Evolutionary conservation across 2,113 vertebrate species (phyloP), one percentile per base, ranked within the genome.

Genomic region (Tringa solitaria): DNA sequence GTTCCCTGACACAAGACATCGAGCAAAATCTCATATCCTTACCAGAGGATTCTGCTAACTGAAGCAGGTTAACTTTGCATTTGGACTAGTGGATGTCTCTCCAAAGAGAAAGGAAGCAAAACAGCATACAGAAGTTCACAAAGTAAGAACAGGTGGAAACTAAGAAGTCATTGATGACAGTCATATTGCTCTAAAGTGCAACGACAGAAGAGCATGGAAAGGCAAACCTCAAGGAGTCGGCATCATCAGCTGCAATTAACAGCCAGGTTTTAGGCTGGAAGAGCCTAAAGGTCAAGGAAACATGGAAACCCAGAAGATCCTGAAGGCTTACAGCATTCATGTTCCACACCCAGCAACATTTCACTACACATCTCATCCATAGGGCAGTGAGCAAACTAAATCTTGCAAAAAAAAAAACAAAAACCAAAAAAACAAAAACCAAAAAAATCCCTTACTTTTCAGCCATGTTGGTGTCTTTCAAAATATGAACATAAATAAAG

Each of bases 401-500:
- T 6, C 51, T 32, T 53, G 22, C 8, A 35, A 61, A 43, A 37
- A 32, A 12, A 19, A 19, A 12, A 12, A 3, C 8, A 17, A 45
- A 46, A 28, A 16, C 15, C 14, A 16, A 17, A 51, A 56, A 14
- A 11, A 6, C 33, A 22, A n/a, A 53, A 17, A 24, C 48, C 9
- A 17, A 23, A 46, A 73, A 2, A 74, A 43, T 18, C 17, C 97
- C 99, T 98, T 97, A 99, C 99, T 99, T 98, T 95, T 99, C 99
- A 51, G 99, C 99, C 99, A 99, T 99, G 93, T 46, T 98, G 1
- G 98, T 99, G 89, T 99, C 98, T 70, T 99, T 99, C 91, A 99
- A 97, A 95, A 99, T 96, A 96, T 99, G 99, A 65, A 99, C 99
- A 13, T 99, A 99, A 97, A 99, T 99, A 97, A 99, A 99, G 43